Conservation (phyloP, 2,888 invertebrate genomes). For the Aproaerema taeniolella region DNA sequence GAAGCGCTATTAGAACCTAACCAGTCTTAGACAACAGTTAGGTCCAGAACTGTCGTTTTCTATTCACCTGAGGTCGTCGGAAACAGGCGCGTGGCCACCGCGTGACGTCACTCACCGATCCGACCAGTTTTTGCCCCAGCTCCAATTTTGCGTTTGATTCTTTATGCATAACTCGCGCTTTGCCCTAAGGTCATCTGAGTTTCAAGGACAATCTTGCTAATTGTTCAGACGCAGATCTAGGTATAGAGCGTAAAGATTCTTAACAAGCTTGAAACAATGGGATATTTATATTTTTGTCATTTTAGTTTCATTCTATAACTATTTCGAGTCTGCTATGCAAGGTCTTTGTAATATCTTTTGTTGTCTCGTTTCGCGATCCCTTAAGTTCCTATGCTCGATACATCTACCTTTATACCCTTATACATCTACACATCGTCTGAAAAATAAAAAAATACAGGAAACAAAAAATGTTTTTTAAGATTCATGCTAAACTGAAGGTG, state of each 20-base stretch:
- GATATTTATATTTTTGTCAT: not conserved
- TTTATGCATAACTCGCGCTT: constrained; percentile 65
- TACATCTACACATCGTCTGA: no score
- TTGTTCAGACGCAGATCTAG: constrained; percentile 34
- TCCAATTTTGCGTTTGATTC: constrained; percentile 70
- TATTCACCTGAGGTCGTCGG: constrained; percentile 33
- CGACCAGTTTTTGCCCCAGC: constrained; percentile 61
- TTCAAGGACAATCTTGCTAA: constrained; percentile 59
- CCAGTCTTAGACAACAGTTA: constrained; percentile 38
- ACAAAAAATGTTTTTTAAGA: no score
- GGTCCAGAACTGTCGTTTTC: constrained; percentile 41
- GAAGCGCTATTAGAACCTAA: no score
- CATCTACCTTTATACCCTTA: no score
- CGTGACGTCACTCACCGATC: constrained; percentile 58
- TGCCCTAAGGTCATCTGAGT: constrained; percentile 68
- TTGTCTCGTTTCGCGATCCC: no score
- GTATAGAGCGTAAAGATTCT: no score
- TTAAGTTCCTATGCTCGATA: no score
- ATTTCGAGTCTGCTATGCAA: not conserved
- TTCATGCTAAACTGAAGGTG: no score
- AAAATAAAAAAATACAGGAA: no score
- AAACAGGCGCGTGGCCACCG: constrained; percentile 46
- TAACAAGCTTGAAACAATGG: not conserved
- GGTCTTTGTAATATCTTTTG: not conserved
- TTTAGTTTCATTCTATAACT: not conserved